Evolutionary conservation across 2,113 vertebrate genomes (phyloP).

Genomic region (Arvicanthis niloticus): DNA sequence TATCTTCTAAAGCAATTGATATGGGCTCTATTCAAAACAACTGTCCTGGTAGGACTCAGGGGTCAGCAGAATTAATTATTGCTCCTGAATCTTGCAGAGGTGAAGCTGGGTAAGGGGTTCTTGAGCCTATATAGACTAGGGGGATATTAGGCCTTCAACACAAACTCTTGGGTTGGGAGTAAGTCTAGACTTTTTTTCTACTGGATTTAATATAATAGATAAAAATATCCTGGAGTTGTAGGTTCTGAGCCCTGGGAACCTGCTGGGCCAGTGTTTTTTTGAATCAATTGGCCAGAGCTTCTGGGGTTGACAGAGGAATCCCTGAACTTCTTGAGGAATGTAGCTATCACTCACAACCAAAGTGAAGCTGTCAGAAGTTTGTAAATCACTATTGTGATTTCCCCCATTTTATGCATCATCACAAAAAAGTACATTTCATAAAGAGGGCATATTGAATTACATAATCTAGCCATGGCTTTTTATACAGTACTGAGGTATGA

Average conservation of each 20-base stretch:
- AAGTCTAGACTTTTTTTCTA: neutral
- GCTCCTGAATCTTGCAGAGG: neutral
- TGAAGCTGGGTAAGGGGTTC: neutral
- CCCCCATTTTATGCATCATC: neutral
- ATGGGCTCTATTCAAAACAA: neutral
- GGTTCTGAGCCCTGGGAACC: neutral
- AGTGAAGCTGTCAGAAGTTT: neutral
- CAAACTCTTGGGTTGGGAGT: neutral
- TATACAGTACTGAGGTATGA: neutral
- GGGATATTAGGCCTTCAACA: neutral
- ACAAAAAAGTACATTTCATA: neutral
- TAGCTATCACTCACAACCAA: neutral
- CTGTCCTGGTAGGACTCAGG: neutral
- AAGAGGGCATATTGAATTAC: neutral
- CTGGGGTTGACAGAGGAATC: neutral
- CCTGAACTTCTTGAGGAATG: neutral
- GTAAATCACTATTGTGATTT: neutral
- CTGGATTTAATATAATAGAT: neutral
- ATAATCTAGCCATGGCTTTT: neutral
- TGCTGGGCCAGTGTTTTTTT: neutral
- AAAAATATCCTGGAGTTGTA: neutral
- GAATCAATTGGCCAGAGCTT: neutral
- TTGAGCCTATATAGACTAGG: neutral
- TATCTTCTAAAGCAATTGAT: neutral
- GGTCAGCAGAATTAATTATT: constrained; percentile 16